phyloP scores from a whole-genome alignment of 2,113 vertebrate genomes.

The Triplophysa dalaica region DNA sequence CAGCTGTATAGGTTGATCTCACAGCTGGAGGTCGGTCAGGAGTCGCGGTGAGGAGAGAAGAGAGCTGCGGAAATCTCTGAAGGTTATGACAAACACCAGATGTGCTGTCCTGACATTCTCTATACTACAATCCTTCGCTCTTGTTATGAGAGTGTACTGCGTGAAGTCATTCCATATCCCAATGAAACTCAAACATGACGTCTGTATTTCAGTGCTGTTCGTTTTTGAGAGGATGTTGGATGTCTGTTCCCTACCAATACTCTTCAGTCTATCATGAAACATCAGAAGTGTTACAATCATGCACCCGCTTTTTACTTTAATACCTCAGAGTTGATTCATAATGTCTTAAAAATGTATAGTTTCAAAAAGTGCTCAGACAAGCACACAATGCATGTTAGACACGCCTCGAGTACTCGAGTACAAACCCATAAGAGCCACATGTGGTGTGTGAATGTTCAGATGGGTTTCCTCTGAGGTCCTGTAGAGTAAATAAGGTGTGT shows the following conservation, averaged over 20 bases:
- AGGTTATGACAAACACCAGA: constrained; percentile 9
- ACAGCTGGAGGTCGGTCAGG: constrained; percentile 62
- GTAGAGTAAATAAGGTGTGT: background rate
- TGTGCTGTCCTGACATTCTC: background rate
- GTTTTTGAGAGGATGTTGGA: background rate
- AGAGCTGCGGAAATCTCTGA: background rate
- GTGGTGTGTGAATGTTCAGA: background rate
- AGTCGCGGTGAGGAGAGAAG: constrained; percentile 17
- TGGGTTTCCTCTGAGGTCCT: background rate
- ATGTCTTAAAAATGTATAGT: too few relatives aligned
- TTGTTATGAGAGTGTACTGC: background rate
- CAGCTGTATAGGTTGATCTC: constrained; percentile 69
- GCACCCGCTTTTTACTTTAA: too few relatives aligned
- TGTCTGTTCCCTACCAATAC: background rate
- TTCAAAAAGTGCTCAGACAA: too few relatives aligned
- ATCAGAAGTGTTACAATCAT: too few relatives aligned
- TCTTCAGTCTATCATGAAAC: too few relatives aligned
- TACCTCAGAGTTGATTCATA: too few relatives aligned
- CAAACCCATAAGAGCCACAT: background rate
- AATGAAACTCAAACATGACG: background rate
- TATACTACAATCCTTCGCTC: background rate
- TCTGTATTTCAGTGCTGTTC: background rate
- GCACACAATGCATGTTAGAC: too few relatives aligned
- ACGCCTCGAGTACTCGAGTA: background rate
- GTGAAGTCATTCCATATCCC: background rate